These are phyloP conservation scores for Cantharis nigra DNA, from an alignment of 2,888 invertebrate genomes.

Conservation along the genomic window DNA sequence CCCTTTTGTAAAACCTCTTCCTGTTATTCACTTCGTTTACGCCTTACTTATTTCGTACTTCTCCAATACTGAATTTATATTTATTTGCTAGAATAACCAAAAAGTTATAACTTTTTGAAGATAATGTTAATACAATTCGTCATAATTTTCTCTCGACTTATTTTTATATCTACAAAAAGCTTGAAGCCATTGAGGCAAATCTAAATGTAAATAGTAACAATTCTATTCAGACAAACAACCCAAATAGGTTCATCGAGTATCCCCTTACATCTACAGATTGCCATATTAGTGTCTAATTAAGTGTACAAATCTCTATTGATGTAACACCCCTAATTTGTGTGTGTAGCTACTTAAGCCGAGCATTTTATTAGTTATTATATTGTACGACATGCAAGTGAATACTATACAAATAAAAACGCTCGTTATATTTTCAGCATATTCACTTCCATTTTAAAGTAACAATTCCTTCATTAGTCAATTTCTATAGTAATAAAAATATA, in stretches of 20 bases:
- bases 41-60: slow-evolving; percentile 12
- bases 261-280: neutral
- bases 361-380: neutral
- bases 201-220: neutral
- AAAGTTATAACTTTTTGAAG: neutral
- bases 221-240: neutral
- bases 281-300: neutral
- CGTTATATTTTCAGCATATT: neutral
- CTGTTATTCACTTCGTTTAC: slow-evolving; percentile 22
- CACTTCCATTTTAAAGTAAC: neutral
- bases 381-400: neutral
- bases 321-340: slow-evolving; percentile 2
- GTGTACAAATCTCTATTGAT: neutral
- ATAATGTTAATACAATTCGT: neutral
- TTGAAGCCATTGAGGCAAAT: neutral
- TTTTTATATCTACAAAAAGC: neutral
- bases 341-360: neutral
- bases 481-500: neutral
- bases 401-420: neutral
- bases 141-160: neutral
- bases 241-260: neutral
- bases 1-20: slow-evolving; percentile 18
- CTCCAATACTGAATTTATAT: neutral
- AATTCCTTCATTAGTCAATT: neutral
- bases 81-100: neutral